Percentiles rank a stretch among this genome's conserved stretches.
Conservation (phyloP, 2,797 vertebrate species). For the Melanotaenia pygmaea region DNA sequence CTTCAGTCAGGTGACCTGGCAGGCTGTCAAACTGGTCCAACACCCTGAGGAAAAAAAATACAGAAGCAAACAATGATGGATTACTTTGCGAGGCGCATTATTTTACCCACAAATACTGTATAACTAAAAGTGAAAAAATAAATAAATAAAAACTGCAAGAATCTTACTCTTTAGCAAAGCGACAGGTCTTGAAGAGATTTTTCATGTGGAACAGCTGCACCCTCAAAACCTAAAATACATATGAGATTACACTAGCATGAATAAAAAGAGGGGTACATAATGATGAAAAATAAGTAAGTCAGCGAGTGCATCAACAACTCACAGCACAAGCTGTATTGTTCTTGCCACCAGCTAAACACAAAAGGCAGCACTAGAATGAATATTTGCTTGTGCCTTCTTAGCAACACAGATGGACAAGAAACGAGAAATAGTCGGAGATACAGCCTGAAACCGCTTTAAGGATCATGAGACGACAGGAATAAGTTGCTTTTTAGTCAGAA, state of each 20-base stretch:
- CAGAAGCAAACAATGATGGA: background rate
- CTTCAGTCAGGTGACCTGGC: constrained; percentile 94
- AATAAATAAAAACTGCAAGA: background rate
- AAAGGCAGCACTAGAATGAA: too few relatives aligned
- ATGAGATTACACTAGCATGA: background rate
- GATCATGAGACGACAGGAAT: too few relatives aligned
- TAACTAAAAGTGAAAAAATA: background rate
- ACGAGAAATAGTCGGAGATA: too few relatives aligned
- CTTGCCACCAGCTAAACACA: too few relatives aligned
- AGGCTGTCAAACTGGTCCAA: constrained; percentile 90
- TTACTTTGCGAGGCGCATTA: too few relatives aligned
- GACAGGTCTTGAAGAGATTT: constrained; percentile 96
- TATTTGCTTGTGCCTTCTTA: too few relatives aligned
- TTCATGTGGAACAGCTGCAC: constrained; percentile 96
- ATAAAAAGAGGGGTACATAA: background rate
- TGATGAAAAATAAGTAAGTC: background rate
- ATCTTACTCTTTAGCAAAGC: constrained; percentile 92
- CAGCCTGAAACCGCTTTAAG: too few relatives aligned
- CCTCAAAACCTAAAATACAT: constrained; percentile 86
- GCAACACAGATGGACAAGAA: too few relatives aligned
- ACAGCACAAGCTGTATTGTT: too few relatives aligned
- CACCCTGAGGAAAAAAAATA: constrained; percentile 75
- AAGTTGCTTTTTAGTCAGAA: background rate
- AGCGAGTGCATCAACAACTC: too few relatives aligned
- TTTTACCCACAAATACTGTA: background rate